These are phyloP conservation scores for Aleadryas rufinucha DNA, from an alignment of 2,113 vertebrate genomes.

Conservation along the genomic window DNA sequence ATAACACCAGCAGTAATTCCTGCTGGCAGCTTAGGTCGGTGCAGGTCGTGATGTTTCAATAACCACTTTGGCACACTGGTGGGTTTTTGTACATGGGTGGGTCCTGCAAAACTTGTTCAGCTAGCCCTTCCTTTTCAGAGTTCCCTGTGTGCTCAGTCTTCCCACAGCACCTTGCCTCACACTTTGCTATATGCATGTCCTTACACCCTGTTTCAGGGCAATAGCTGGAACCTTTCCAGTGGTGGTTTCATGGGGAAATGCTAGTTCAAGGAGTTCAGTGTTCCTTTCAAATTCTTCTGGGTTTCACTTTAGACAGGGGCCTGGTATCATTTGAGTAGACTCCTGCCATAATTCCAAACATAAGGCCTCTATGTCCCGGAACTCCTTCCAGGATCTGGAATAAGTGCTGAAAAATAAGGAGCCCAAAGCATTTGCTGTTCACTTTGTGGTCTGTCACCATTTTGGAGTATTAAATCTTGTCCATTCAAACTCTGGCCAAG, in stretches of 20 bases:
- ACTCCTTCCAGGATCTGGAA: not conserved
- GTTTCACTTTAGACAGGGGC: not conserved
- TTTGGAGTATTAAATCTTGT: not conserved
- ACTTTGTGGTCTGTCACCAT: not conserved
- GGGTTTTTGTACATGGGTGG: not conserved
- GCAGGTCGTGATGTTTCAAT: not conserved
- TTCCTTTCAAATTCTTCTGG: not conserved
- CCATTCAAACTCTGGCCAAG: not conserved
- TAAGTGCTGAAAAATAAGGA: not conserved
- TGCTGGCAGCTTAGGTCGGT: not conserved
- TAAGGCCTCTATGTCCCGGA: not conserved
- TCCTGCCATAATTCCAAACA: not conserved
- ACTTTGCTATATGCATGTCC: not conserved
- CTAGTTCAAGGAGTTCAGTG: not conserved
- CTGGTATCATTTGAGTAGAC: not conserved
- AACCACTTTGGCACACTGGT: not conserved
- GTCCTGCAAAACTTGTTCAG: constrained; percentile 34
- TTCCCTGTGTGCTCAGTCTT: not conserved
- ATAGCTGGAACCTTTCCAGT: constrained; percentile 7
- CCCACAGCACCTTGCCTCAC: constrained; percentile 24
- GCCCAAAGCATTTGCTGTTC: not conserved
- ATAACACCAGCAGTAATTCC: not conserved
- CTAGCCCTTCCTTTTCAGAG: not conserved
- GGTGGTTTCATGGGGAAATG: not conserved
- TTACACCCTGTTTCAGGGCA: not conserved